These are phyloP conservation scores for Australoheros scitulus DNA, from an alignment of 2,113 vertebrate species.

Conservation along the genomic window DNA sequence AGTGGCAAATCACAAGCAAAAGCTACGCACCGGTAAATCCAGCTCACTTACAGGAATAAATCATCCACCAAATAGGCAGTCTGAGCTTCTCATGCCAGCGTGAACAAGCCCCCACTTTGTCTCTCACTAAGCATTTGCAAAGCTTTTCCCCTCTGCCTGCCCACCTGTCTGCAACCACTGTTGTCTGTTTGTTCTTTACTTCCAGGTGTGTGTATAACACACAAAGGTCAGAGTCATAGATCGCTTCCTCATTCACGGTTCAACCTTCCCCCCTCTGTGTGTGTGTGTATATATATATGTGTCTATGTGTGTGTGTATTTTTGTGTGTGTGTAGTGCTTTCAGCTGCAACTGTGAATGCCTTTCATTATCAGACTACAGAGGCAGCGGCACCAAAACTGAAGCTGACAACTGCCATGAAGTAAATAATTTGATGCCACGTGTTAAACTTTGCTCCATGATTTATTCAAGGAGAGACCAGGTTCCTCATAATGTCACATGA, in stretches of 20 bases:
- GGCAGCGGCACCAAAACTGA: background rate
- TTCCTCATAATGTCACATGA: constrained; percentile 30
- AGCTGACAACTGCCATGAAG: background rate
- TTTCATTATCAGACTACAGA: background rate
- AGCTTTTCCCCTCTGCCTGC: constrained; percentile 27
- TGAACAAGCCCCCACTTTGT: background rate
- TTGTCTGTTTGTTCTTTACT: constrained; percentile 40
- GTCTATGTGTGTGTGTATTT: background rate
- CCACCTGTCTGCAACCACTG: constrained; percentile 40
- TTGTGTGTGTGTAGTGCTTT: background rate
- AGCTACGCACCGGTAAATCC: constrained; percentile 3
- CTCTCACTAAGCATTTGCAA: constrained; percentile 18
- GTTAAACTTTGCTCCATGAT: background rate
- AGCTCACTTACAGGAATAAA: background rate
- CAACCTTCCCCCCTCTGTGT: constrained; percentile 33
- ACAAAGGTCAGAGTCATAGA: constrained; percentile 72
- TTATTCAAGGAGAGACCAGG: background rate
- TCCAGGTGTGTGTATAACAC: constrained; percentile 59
- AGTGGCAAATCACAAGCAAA: background rate
- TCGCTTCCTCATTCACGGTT: constrained; percentile 76
- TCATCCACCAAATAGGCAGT: background rate
- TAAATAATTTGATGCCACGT: background rate
- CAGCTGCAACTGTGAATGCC: constrained; percentile 1
- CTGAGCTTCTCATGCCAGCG: background rate
- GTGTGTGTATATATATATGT: background rate